These are phyloP conservation scores for Aphidius gifuensis DNA, from an alignment of 1,140 invertebrate genomes.

Conservation along the genomic window DNA sequence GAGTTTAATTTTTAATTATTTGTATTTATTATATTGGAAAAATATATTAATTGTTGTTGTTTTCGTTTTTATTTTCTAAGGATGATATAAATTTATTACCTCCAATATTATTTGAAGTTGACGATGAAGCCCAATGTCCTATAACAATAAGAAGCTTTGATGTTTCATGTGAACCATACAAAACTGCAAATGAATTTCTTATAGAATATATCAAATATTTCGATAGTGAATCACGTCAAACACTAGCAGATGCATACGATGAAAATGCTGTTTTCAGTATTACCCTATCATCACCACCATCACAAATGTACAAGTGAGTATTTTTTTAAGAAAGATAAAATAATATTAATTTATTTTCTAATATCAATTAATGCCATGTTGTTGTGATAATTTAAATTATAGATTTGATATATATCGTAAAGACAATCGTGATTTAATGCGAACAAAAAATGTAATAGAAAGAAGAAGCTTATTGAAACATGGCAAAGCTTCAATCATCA, in stretches of 20 bases:
- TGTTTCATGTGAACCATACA: constrained; percentile 63
- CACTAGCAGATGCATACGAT: constrained; percentile 81
- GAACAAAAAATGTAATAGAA: constrained; percentile 59
- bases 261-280: constrained; percentile 78
- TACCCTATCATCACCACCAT: constrained; percentile 35
- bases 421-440: constrained; percentile 74
- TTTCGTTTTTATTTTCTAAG: constrained; percentile 49
- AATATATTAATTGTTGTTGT: constrained; percentile 11
- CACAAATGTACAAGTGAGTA: constrained; percentile 39
- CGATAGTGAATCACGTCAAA: constrained; percentile 77
- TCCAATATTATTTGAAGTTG: constrained; percentile 75
- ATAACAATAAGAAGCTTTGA: constrained; percentile 66
- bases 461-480: constrained; percentile 66
- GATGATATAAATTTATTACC: constrained; percentile 75
- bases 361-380: neutral
- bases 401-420: constrained; percentile 65
- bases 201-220: constrained; percentile 47
- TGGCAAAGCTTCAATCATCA: constrained; percentile 72
- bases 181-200: constrained; percentile 54
- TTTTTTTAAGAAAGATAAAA: neutral
- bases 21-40: constrained; percentile 12
- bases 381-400: constrained; percentile 32
- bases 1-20: constrained; percentile 47
- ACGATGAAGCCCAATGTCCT: constrained; percentile 62
- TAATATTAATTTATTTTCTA: no score